Evolutionary conservation across 2,888 invertebrate genomes (phyloP).

Genomic region (Microplitis manilae): DNA sequence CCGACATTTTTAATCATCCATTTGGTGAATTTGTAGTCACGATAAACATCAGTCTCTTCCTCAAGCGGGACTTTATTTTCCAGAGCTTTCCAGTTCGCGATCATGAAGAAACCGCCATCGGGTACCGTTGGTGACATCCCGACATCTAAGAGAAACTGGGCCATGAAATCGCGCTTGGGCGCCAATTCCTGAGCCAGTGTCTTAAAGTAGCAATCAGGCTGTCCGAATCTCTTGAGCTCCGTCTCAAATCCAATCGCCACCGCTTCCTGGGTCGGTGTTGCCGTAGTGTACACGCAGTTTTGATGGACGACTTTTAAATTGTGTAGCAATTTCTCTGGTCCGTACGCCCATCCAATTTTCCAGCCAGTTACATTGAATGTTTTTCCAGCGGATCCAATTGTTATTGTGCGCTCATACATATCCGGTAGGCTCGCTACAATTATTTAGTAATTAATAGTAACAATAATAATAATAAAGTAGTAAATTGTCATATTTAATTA

Average conservation of each 20-base stretch:
- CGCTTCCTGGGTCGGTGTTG: slow-evolving; percentile 94
- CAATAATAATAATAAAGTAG: background rate
- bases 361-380: slow-evolving; percentile 98
- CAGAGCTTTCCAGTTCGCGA: slow-evolving; percentile 92
- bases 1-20: slow-evolving; percentile 96
- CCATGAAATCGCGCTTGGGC: slow-evolving; percentile 86
- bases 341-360: slow-evolving; percentile 98
- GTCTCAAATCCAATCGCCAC: slow-evolving; percentile 90
- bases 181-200: slow-evolving; percentile 83
- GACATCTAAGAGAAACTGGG: slow-evolving; percentile 80
- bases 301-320: slow-evolving; percentile 94
- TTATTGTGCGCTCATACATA: slow-evolving; percentile 98
- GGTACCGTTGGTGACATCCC: slow-evolving; percentile 95
- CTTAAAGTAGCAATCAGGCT: slow-evolving; percentile 87
- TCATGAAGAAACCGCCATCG: slow-evolving; percentile 97
- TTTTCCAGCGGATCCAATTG: slow-evolving; percentile 98
- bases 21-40: slow-evolving; percentile 94
- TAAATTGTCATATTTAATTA: slow-evolving; percentile 61
- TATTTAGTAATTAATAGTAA: background rate
- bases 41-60: slow-evolving; percentile 78
- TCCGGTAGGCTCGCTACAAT: slow-evolving; percentile 86
- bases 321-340: slow-evolving; percentile 84
- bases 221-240: slow-evolving; percentile 81
- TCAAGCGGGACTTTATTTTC: slow-evolving; percentile 80
- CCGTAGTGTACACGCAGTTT: slow-evolving; percentile 93